Conservation (phyloP, 2,888 invertebrate species). For the Trissolcus japonicus region DNA sequence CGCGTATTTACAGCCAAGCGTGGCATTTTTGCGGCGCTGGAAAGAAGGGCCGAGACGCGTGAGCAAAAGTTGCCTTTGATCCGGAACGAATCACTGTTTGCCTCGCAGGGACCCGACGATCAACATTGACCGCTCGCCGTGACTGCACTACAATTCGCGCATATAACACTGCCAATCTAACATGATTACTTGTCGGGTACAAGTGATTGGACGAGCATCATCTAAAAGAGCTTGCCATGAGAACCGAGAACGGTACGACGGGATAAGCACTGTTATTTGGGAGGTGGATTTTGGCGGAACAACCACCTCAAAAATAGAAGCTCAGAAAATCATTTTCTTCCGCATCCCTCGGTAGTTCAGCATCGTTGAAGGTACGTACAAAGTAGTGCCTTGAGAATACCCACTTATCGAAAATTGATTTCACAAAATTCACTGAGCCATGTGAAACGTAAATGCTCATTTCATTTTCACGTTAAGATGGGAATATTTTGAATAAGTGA, state of each 20-base stretch:
- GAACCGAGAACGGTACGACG: constrained; percentile 13
- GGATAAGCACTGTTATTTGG: constrained; percentile 42
- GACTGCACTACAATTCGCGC: constrained; percentile 43
- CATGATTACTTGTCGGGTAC: constrained; percentile 40
- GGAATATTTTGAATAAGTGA: no score
- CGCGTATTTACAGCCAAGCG: constrained; percentile 27
- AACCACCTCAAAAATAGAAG: constrained; percentile 31
- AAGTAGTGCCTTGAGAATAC: constrained; percentile 25
- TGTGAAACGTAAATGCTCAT: neutral
- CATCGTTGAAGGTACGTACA: constrained; percentile 11
- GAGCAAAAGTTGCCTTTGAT: constrained; percentile 30
- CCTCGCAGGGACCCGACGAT: constrained; percentile 33
- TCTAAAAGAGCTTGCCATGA: constrained; percentile 10
- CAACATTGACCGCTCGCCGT: constrained; percentile 33
- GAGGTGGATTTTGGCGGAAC: constrained; percentile 40
- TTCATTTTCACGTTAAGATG: neutral
- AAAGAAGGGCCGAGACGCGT: constrained; percentile 15
- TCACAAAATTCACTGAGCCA: neutral
- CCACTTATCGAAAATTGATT: constrained; percentile 30
- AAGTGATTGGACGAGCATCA: constrained; percentile 31
- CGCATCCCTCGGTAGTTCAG: constrained; percentile 44
- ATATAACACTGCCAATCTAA: constrained; percentile 36
- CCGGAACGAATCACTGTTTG: constrained; percentile 44
- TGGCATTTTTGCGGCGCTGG: constrained; percentile 1
- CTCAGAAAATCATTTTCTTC: constrained; percentile 41